phyloP scores from a whole-genome alignment of 2,888 invertebrate genomes.

The Oligia strigilis region DNA sequence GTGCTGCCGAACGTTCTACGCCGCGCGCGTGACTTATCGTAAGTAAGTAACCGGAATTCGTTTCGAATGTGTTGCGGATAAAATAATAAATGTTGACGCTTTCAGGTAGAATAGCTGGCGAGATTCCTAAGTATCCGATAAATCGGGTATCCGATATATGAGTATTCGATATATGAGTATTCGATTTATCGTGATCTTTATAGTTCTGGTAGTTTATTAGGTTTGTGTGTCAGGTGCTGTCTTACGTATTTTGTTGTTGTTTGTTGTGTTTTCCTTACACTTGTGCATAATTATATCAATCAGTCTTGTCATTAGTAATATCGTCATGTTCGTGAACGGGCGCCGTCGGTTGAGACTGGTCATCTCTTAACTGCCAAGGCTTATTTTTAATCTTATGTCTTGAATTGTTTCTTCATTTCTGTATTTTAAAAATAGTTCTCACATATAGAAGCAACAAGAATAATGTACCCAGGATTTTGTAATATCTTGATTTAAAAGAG shows the following conservation, averaged over 20 bases:
- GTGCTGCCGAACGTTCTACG: neutral
- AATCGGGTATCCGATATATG: neutral
- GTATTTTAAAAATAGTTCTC: no score
- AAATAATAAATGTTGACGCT: conserved; percentile 34
- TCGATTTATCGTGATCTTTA: conserved; percentile 12
- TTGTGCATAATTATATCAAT: neutral
- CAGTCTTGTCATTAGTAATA: neutral
- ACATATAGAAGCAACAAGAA: no score
- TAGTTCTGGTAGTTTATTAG: neutral
- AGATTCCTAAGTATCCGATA: conserved; percentile 3
- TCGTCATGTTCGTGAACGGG: no score
- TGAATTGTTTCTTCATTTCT: no score
- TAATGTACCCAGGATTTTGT: no score
- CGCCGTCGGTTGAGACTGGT: no score
- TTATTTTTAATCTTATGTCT: no score
- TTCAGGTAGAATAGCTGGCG: conserved; percentile 2
- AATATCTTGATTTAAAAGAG: no score
- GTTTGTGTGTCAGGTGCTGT: neutral
- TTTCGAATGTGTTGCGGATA: conserved; percentile 26
- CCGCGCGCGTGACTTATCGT: no score
- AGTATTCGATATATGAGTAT: neutral
- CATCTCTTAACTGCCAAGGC: no score
- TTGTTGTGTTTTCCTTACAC: conserved; percentile 2
- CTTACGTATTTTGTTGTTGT: no score
- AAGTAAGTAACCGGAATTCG: conserved; percentile 8